Evolutionary conservation across 2,113 vertebrate genomes (phyloP).

Genomic region (Sterna hirundo): DNA sequence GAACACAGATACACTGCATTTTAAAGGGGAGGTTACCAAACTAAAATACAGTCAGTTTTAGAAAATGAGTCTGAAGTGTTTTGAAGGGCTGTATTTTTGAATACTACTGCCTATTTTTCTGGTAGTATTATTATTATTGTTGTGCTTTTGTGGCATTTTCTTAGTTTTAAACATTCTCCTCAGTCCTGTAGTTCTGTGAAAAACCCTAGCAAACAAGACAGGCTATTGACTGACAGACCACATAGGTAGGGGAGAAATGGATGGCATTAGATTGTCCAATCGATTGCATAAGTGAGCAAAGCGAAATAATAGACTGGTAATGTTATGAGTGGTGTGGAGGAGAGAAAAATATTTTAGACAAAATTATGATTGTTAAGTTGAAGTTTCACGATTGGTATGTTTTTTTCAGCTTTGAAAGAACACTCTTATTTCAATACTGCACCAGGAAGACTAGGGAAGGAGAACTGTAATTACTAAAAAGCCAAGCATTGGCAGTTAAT

Average conservation of each 20-base stretch:
- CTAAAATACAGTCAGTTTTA: neutral
- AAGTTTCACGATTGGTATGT: neutral
- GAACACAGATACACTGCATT: neutral
- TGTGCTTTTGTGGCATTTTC: neutral
- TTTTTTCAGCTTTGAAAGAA: neutral
- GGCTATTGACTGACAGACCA: constrained; percentile 24
- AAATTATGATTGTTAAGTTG: neutral
- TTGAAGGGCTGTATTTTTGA: neutral
- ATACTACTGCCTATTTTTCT: neutral
- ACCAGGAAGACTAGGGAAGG: neutral
- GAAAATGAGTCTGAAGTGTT: neutral
- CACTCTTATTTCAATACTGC: neutral
- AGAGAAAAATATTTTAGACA: neutral
- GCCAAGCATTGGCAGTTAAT: neutral
- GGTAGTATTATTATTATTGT: neutral
- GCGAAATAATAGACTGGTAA: neutral
- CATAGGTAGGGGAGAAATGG: neutral
- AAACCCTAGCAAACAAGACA: neutral
- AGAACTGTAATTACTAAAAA: neutral
- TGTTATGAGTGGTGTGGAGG: neutral
- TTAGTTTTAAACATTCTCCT: neutral
- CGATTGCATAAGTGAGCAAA: neutral
- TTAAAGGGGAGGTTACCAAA: neutral
- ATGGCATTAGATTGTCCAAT: neutral
- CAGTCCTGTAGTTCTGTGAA: neutral